These are phyloP conservation scores for Phyllopteryx taeniolatus DNA, from an alignment of 2,113 vertebrate genomes.

Conservation along the genomic window DNA sequence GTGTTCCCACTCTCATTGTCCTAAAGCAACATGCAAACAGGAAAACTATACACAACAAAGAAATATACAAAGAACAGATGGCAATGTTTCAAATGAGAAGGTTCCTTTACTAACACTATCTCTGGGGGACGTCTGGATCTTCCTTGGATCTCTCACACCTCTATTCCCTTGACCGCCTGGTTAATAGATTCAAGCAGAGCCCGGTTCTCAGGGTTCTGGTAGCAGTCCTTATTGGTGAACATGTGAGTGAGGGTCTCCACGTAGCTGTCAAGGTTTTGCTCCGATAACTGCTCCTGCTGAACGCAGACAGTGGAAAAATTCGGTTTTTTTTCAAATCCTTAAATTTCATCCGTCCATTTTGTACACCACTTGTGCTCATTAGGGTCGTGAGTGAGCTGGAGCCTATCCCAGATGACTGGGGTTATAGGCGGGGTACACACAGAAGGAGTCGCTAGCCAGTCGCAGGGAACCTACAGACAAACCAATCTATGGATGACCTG, in stretches of 20 bases:
- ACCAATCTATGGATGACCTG: too few relatives aligned
- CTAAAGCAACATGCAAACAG: conserved; percentile 66
- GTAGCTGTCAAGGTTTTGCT: conserved; percentile 94
- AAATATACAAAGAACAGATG: conserved; percentile 52
- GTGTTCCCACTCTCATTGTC: conserved; percentile 40
- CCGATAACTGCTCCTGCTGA: conserved; percentile 89
- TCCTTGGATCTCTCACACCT: conserved; percentile 77
- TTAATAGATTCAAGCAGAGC: conserved; percentile 96
- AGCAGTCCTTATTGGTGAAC: conserved; percentile 98
- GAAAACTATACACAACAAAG: conserved; percentile 42
- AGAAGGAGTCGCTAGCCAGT: too few relatives aligned
- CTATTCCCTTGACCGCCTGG: conserved; percentile 95
- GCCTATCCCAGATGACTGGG: too few relatives aligned
- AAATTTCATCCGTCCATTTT: neutral
- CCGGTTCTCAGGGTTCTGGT: conserved; percentile 95
- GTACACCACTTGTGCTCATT: too few relatives aligned
- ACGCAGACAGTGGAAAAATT: conserved; percentile 7
- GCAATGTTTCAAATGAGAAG: conserved; percentile 44
- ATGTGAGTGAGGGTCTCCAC: conserved; percentile 95
- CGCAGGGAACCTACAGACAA: too few relatives aligned
- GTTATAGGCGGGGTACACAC: too few relatives aligned
- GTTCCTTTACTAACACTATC: conserved; percentile 42
- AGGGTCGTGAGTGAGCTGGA: too few relatives aligned
- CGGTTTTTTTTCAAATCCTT: neutral
- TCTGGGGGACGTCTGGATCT: conserved; percentile 6